phyloP scores from a whole-genome alignment of 2,113 vertebrate genomes.

The Myanophis thanlyinensis region DNA sequence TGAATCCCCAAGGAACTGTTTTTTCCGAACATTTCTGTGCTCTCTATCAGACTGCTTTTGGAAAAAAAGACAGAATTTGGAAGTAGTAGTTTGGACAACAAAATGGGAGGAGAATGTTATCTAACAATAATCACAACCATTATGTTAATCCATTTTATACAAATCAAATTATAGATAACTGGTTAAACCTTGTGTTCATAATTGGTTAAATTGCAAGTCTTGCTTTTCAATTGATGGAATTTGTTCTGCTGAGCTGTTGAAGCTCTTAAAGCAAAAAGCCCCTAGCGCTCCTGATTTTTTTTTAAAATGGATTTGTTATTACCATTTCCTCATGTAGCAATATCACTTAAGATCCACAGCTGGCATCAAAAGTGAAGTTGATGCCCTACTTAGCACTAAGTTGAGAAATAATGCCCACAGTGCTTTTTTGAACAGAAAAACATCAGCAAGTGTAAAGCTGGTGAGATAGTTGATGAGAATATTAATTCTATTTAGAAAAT shows the following conservation, averaged over 20 bases:
- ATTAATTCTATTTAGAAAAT: not conserved
- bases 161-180: conserved; percentile 66
- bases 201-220: conserved; percentile 66
- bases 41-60: not conserved
- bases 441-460: not conserved
- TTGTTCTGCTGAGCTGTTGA: conserved; percentile 41
- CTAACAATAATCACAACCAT: not conserved
- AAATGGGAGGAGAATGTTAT: not conserved
- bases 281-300: not conserved
- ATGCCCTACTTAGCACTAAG: not conserved
- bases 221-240: conserved; percentile 41
- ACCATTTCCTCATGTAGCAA: not conserved
- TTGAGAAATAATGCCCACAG: not conserved
- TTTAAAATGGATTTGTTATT: not conserved
- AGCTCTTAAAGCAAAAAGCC: conserved; percentile 10
- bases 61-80: not conserved
- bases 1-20: not conserved
- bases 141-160: conserved; percentile 23
- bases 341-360: not conserved
- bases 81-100: not conserved
- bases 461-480: too few relatives aligned
- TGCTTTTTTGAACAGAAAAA: not conserved
- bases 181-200: conserved; percentile 65
- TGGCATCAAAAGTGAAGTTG: not conserved
- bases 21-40: not conserved